These are phyloP conservation scores for Lottia gigantea DNA, from an alignment of 2,888 invertebrate species.

Conservation along the genomic window DNA sequence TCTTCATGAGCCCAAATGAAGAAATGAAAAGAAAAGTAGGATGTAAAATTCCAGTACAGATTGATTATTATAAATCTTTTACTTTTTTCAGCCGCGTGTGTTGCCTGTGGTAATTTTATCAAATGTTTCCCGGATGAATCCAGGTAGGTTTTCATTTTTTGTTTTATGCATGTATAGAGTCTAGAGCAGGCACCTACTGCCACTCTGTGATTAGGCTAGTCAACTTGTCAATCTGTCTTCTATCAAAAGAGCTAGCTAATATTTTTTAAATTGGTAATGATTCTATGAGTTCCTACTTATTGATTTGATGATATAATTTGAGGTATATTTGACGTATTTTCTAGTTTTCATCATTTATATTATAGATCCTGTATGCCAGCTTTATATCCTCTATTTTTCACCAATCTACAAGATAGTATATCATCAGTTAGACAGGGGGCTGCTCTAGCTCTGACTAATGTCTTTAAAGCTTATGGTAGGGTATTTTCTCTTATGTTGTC, in stretches of 20 bases:
- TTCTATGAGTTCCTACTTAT: neutral
- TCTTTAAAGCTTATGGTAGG: conserved; percentile 66
- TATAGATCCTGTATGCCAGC: conserved; percentile 67
- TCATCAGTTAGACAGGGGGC: conserved; percentile 73
- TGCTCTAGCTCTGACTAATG: conserved; percentile 70
- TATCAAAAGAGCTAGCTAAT: too few relatives aligned
- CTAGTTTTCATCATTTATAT: conserved; percentile 69
- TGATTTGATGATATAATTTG: conserved; percentile 33
- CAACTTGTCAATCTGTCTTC: too few relatives aligned
- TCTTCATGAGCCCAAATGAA: neutral
- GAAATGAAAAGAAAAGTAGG: too few relatives aligned
- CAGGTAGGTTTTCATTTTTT: conserved; percentile 47
- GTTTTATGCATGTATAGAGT: too few relatives aligned
- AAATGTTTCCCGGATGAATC: conserved; percentile 71
- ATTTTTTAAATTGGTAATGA: too few relatives aligned
- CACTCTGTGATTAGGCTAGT: too few relatives aligned
- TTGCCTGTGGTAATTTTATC: conserved; percentile 72
- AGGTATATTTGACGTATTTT: conserved; percentile 63
- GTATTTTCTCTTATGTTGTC: neutral
- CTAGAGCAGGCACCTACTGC: too few relatives aligned
- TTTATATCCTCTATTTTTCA: conserved; percentile 69
- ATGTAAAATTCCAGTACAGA: too few relatives aligned
- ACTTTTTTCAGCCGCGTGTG: conserved; percentile 70
- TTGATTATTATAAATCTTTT: neutral
- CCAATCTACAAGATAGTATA: conserved; percentile 71